Evolutionary conservation across 2,113 vertebrate species (phyloP).

Genomic region (Daubentonia madagascariensis): DNA sequence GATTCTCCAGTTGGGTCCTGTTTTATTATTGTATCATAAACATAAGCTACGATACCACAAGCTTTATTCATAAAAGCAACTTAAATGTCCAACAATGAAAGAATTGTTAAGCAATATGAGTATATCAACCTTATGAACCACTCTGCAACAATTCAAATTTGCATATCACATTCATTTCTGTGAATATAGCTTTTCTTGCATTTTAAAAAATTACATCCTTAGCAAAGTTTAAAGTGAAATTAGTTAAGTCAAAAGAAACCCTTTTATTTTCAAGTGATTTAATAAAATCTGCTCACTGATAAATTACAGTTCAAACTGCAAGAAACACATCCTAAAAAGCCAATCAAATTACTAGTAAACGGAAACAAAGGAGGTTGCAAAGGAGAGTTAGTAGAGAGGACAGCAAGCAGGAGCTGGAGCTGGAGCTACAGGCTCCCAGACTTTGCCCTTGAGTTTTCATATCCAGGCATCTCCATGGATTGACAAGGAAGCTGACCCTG

Average conservation of each 20-base stretch:
- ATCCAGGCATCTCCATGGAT: background rate
- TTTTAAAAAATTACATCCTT: background rate
- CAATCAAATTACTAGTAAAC: background rate
- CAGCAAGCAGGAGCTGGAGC: background rate
- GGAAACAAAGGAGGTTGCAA: background rate
- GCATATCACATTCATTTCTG: background rate
- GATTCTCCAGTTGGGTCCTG: background rate
- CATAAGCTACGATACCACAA: background rate
- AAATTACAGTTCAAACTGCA: background rate
- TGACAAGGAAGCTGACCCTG: background rate
- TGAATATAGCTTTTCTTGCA: background rate
- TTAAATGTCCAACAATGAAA: background rate
- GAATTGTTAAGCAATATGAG: background rate
- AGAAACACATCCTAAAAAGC: background rate
- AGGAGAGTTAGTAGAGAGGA: background rate
- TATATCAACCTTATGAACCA: background rate
- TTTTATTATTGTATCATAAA: background rate
- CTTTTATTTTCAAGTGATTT: background rate
- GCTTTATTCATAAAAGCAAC: conserved; percentile 22
- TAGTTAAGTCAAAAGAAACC: background rate
- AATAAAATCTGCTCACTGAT: background rate
- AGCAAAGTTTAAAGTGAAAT: conserved; percentile 25
- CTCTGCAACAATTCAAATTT: background rate
- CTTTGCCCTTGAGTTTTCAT: background rate
- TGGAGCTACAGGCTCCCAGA: background rate